Evolutionary conservation across 1,140 invertebrate species (phyloP), one percentile per base, ranked within the genome.

Genomic region (Hyphantria cunea): DNA sequence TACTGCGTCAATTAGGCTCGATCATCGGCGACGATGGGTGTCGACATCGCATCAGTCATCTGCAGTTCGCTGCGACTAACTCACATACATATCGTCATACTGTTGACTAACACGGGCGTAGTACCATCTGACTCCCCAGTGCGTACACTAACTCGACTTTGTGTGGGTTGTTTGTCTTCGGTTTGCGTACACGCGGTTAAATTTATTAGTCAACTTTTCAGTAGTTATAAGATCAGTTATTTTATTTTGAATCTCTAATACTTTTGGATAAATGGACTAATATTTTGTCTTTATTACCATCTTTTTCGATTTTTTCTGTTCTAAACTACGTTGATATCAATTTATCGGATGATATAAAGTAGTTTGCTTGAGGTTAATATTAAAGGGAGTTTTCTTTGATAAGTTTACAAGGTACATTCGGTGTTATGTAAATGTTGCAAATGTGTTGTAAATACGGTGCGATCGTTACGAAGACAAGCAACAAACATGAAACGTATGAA

Each of bases 131-230:
- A 32, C 39, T 61, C 50, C 55, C 48, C 63, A 58, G 41, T 53
- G 78, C 79, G 72, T 79, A 73, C 61, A 83, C 82, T 86, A 89
- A 86, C 59, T 62, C 44, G 45, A 62, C 81, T 75, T 64, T 49
- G 66, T 56, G 76, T 82, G 86, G 84, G 80, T 86, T 86, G 86
- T 84, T 85, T 82, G 76, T 82, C 78, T 83, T 83, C 74, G 69
- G 74, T 77, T 39, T 39, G 37, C 37, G 7, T 39, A 25, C 17
- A 25, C 17, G 17, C 5, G 1, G 17, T 25, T 5, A 25, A 25
- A 25, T 25, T 3, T 25, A 25, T 25, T 25, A 25, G 17, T 25
- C 5, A 25, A 25, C 17, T 25, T 25, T 25, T 5, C 5, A 25
- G 17, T 25, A 25, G 17, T 25, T 25, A 25, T 25, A 25, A 25